Conservation (phyloP, 1,140 invertebrate genomes). For the Helicorthomorpha holstii region DNA sequence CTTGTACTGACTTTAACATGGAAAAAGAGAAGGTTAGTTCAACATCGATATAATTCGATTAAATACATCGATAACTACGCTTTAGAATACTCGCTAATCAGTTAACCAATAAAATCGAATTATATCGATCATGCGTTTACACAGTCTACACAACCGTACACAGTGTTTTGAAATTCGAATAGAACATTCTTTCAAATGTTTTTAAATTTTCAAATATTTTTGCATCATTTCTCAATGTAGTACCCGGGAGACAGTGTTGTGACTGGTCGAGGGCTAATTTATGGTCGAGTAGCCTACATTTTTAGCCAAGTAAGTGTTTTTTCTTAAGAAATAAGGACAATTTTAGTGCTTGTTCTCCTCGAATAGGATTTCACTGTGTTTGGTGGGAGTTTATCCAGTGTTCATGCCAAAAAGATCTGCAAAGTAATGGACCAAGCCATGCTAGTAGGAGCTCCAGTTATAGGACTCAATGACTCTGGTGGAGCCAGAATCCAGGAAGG, state of each 20-base stretch:
- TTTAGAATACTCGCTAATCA: too few relatives aligned
- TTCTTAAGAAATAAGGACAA: too few relatives aligned
- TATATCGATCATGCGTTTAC: too few relatives aligned
- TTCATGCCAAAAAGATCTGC: conserved; percentile 52
- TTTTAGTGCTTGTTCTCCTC: conserved; percentile 8
- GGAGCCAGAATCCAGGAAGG: conserved; percentile 57
- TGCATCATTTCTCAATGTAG: conserved; percentile 12
- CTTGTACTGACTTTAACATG: conserved; percentile 53
- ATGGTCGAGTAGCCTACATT: conserved; percentile 44
- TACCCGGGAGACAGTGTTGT: conserved; percentile 52
- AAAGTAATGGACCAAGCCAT: conserved; percentile 56
- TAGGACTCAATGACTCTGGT: conserved; percentile 54
- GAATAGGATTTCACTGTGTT: conserved; percentile 59
- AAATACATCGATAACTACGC: too few relatives aligned
- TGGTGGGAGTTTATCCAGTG: conserved; percentile 47
- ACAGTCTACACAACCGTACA: too few relatives aligned
- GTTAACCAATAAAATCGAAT: too few relatives aligned
- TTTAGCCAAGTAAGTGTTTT: conserved; percentile 42
- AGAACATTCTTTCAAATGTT: too few relatives aligned
- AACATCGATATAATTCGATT: too few relatives aligned
- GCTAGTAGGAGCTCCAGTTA: conserved; percentile 46
- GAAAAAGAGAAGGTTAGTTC: conserved; percentile 40
- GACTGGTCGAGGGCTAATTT: conserved; percentile 46
- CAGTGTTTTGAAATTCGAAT: too few relatives aligned
- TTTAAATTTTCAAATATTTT: background rate